Evolutionary conservation across 2,888 invertebrate species (phyloP), one percentile per base, ranked within the genome.

Genomic region (Rhorus exstirpatorius): DNA sequence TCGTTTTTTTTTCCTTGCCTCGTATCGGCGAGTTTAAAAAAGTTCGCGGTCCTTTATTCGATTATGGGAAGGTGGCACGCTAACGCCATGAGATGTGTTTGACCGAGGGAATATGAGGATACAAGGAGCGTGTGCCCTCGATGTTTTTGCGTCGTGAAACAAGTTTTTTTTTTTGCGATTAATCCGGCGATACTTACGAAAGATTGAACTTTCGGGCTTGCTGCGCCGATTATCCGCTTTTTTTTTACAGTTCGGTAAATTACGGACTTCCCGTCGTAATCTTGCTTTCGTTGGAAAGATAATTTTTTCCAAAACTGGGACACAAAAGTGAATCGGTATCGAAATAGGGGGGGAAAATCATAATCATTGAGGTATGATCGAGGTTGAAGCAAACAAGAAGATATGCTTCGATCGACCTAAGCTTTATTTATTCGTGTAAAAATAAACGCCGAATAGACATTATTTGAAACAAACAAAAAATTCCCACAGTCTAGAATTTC

Each of bases 21-120:
- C 68, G 12, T 77, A 81, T 81, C 72, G 72, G 68, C 41, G 63
- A 61, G 53, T 74, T 65, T 53, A 31, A 51, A 49, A 71, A 77
- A 72, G 67, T 81, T 63, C n/a, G 60, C 65, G 72, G 77, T 77
- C 60, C 41, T 67, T 68, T 21, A 3, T 74, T 74, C 53, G 77
- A 77, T 78, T 77, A 81, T 81, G 77, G 67, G 53, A 67, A 61
- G 26, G 8, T 60, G 31, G 17, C 81, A 81, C 81, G 81, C 77
- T 24, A 81, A 6, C 55, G 6, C 46, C 12, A 17, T 26, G 38
- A 38, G 61, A 51, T 72, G 63, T 74, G 49, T 41, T 60, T 44
- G 63, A 46, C 63, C 38, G 24, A 12, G 46, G 17, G 35, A 72
- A 38, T 1, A 24, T n/a, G n/a, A 49, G 60, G 17, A 21, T 14